These are phyloP conservation scores for Zaprionus capensis DNA, from an alignment of 1,140 invertebrate species.

Conservation along the genomic window DNA sequence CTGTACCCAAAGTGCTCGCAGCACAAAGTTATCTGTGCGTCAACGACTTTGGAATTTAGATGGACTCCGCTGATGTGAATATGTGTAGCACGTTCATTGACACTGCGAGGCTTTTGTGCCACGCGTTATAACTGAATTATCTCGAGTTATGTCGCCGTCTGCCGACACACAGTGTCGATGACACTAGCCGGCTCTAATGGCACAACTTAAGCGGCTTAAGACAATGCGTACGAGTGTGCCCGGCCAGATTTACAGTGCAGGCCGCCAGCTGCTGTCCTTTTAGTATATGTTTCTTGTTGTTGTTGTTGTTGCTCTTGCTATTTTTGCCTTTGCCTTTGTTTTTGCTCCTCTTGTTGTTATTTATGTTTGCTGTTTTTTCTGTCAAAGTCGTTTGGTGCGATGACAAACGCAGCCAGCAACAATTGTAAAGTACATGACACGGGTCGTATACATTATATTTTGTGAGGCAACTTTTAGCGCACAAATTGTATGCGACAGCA, in stretches of 20 bases:
- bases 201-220: constrained; percentile 66
- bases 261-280: constrained; percentile 54
- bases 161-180: constrained; percentile 59
- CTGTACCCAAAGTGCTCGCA: background rate
- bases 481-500: constrained; percentile 29
- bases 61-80: constrained; percentile 31
- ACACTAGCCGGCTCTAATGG: constrained; percentile 57
- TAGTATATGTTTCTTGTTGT: constrained; percentile 6
- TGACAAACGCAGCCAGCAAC: constrained; percentile 71
- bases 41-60: constrained; percentile 29
- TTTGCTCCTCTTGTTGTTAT: constrained; percentile 33
- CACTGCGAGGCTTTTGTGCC: constrained; percentile 30
- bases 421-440: constrained; percentile 76
- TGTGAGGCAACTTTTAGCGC: constrained; percentile 54
- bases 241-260: constrained; percentile 16
- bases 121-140: constrained; percentile 74
- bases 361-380: constrained; percentile 41
- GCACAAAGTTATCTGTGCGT: constrained; percentile 43
- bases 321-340: constrained; percentile 1
- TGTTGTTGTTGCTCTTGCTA: constrained; percentile 3
- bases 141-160: constrained; percentile 61
- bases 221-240: constrained; percentile 39
- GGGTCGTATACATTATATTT: constrained; percentile 70
- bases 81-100: constrained; percentile 71
- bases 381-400: constrained; percentile 66